Evolutionary conservation across 2,888 invertebrate genomes (phyloP).

Genomic region (Platycnemis pennipes): DNA sequence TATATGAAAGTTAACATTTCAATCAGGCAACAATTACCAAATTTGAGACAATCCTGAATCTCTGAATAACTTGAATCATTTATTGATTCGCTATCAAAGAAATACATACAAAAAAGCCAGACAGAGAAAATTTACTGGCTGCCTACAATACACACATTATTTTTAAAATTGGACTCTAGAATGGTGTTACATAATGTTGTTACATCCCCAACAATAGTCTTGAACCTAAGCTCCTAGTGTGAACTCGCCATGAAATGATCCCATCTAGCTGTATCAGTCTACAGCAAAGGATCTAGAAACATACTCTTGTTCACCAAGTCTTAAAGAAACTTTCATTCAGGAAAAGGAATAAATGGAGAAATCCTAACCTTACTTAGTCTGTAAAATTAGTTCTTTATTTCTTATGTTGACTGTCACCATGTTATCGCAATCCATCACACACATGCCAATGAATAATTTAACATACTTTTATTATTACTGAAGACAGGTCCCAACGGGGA

Average conservation of each 20-base stretch:
- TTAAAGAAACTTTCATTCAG: background rate
- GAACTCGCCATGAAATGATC: background rate
- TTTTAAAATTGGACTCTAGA: background rate
- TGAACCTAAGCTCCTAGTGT: conserved; percentile 5
- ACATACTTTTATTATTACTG: conserved; percentile 60
- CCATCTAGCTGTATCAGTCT: background rate
- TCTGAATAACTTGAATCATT: background rate
- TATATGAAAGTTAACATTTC: background rate
- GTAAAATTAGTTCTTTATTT: conserved; percentile 67
- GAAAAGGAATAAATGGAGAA: conserved; percentile 33
- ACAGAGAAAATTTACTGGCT: background rate
- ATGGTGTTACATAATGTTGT: background rate
- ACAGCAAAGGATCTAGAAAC: background rate
- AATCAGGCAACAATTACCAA: background rate
- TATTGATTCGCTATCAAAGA: background rate
- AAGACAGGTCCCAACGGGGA: conserved; percentile 61
- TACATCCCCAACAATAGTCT: background rate
- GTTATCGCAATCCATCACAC: conserved; percentile 67
- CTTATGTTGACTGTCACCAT: conserved; percentile 65
- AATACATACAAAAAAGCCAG: background rate
- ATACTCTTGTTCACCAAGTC: background rate
- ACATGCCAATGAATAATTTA: conserved; percentile 68
- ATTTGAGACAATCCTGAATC: background rate
- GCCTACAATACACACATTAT: background rate
- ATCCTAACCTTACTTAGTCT: conserved; percentile 58